phyloP scores from a whole-genome alignment of 2,113 vertebrate genomes.

The Carettochelys insculpta region DNA sequence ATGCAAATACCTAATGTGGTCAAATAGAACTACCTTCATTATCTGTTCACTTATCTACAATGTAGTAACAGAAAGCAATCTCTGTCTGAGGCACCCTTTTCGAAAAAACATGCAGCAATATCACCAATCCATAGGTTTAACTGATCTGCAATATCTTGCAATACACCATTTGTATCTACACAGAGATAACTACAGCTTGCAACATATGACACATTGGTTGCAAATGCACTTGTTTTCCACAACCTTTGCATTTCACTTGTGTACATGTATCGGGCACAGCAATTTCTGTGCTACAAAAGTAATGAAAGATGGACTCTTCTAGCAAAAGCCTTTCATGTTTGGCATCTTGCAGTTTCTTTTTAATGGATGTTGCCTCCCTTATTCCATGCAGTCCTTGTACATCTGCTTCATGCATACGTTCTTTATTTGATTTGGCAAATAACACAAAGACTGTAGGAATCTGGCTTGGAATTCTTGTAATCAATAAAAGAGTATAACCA shows the following conservation, averaged over 20 bases:
- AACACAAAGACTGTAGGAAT: too few relatives aligned
- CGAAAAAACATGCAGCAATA: not conserved
- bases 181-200: not conserved
- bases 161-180: not conserved
- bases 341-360: too few relatives aligned
- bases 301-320: too few relatives aligned
- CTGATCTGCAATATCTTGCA: not conserved
- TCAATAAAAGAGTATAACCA: too few relatives aligned
- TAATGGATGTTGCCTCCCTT: too few relatives aligned
- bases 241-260: not conserved
- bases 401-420: too few relatives aligned
- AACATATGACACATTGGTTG: not conserved
- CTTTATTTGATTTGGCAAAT: too few relatives aligned
- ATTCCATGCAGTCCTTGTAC: too few relatives aligned
- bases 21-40: not conserved
- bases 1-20: not conserved
- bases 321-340: too few relatives aligned
- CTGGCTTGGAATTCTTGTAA: too few relatives aligned
- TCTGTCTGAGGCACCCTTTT: not conserved
- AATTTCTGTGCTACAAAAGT: not conserved
- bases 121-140: not conserved
- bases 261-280: not conserved
- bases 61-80: not conserved
- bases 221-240: not conserved
- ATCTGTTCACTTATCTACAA: not conserved